Evolutionary conservation across 2,113 vertebrate species (phyloP).

Genomic region (Nannobrachium achirus): DNA sequence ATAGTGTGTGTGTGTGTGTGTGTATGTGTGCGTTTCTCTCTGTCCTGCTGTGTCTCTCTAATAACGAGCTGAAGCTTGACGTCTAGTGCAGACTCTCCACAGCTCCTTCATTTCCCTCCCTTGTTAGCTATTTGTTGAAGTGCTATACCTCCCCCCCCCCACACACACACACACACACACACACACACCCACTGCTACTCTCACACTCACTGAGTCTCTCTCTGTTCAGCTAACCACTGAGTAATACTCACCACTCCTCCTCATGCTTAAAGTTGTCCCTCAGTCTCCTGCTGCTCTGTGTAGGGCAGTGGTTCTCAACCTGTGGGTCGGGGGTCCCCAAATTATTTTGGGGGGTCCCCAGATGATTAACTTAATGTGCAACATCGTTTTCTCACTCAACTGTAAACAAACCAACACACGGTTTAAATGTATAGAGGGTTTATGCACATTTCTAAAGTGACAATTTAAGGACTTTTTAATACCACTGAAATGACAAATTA

Average conservation of each 20-base stretch:
- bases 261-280: not conserved
- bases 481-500: no score
- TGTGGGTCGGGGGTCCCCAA: no score
- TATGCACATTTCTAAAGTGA: no score
- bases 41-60: not conserved
- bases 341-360: no score
- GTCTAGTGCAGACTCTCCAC: constrained; percentile 38
- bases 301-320: not conserved
- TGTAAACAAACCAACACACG: no score
- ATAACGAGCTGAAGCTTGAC: constrained; percentile 49
- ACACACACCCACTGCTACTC: not conserved
- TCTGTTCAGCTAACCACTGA: constrained; percentile 18
- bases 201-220: no score
- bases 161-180: constrained; percentile 4
- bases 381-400: no score
- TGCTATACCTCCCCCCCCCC: constrained; percentile 26
- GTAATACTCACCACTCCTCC: constrained; percentile 5
- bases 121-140: constrained; percentile 51
- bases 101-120: constrained; percentile 35
- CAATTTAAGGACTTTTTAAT: no score
- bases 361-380: no score
- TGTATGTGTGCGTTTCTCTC: constrained; percentile 27
- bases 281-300: not conserved
- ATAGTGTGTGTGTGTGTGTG: constrained; percentile 37
- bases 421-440: no score